Evolutionary conservation across 1,140 invertebrate genomes (phyloP).

Genomic region (Drosophila sp.): DNA sequence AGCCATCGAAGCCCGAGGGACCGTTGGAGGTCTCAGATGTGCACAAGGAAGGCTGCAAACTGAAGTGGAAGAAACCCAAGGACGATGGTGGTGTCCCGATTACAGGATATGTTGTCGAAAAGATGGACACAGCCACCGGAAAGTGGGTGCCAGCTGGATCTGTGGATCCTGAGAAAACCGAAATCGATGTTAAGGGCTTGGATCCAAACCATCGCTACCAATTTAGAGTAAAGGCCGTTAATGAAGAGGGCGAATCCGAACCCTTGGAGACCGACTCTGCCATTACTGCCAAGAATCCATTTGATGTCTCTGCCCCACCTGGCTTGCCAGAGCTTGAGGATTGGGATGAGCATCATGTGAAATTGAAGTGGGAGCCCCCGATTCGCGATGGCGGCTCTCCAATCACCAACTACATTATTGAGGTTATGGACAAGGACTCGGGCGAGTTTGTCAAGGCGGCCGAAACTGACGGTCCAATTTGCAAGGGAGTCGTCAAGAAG

Average conservation of each 20-base stretch:
- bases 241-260: slow-evolving; percentile 97
- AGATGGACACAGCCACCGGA: slow-evolving; percentile 94
- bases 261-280: slow-evolving; percentile 94
- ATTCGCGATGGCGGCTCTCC: slow-evolving; percentile 97
- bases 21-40: slow-evolving; percentile 96
- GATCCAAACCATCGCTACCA: slow-evolving; percentile 96
- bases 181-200: slow-evolving; percentile 93
- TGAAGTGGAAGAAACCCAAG: slow-evolving; percentile 97
- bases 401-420: slow-evolving; percentile 96
- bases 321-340: slow-evolving; percentile 96
- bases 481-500: slow-evolving; percentile 92
- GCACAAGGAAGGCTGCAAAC: slow-evolving; percentile 96
- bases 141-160: slow-evolving; percentile 94
- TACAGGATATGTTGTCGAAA: slow-evolving; percentile 95
- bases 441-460: slow-evolving; percentile 88
- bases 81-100: slow-evolving; percentile 97
- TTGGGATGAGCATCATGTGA: slow-evolving; percentile 96
- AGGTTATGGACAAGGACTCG: slow-evolving; percentile 85
- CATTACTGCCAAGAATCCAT: slow-evolving; percentile 97
- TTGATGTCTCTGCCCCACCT: slow-evolving; percentile 94
- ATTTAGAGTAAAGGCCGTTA: slow-evolving; percentile 96
- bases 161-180: slow-evolving; percentile 93
- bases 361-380: slow-evolving; percentile 98
- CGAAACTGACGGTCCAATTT: slow-evolving; percentile 90
- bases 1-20: slow-evolving; percentile 96